Conservation (phyloP, 1,140 invertebrate species). For the Proctacanthus coquilletti region DNA sequence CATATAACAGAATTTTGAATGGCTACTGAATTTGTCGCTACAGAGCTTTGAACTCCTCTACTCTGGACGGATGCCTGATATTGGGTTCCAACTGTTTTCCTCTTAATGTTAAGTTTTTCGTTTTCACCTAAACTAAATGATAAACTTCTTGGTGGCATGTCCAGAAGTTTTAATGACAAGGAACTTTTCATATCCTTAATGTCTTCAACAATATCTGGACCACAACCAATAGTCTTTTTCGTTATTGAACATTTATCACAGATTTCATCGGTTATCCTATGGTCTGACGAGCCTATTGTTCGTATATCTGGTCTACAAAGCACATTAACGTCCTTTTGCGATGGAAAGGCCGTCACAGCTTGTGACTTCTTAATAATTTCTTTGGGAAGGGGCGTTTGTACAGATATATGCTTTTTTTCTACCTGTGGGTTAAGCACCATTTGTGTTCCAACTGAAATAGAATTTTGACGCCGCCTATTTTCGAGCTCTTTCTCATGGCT, state of each 20-base stretch:
- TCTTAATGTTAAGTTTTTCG: conserved; percentile 13
- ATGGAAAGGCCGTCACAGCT: conserved; percentile 14
- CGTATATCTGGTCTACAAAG: conserved; percentile 28
- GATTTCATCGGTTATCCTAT: conserved; percentile 29
- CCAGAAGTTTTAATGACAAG: conserved; percentile 11
- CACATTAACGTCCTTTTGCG: conserved; percentile 22
- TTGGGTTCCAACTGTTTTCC: conserved; percentile 19
- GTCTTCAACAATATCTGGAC: conserved; percentile 20
- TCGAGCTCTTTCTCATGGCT: conserved; percentile 9
- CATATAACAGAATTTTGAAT: not conserved
- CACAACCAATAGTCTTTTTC: conserved; percentile 31
- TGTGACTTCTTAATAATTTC: conserved; percentile 13
- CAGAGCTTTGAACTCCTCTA: not conserved
- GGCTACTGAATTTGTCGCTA: not conserved
- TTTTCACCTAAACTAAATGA: conserved; percentile 24
- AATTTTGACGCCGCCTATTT: no score
- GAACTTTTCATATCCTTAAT: conserved; percentile 3
- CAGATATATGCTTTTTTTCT: conserved; percentile 15
- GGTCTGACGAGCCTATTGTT: conserved; percentile 33
- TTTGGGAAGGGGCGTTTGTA: conserved; percentile 21
- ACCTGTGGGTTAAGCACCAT: conserved; percentile 18
- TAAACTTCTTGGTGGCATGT: conserved; percentile 16
- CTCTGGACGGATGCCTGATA: conserved; percentile 5
- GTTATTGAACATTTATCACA: conserved; percentile 35
- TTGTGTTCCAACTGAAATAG: conserved; percentile 25